These are phyloP conservation scores for Saturnia pavonia DNA, from an alignment of 2,888 invertebrate genomes.

Conservation along the genomic window DNA sequence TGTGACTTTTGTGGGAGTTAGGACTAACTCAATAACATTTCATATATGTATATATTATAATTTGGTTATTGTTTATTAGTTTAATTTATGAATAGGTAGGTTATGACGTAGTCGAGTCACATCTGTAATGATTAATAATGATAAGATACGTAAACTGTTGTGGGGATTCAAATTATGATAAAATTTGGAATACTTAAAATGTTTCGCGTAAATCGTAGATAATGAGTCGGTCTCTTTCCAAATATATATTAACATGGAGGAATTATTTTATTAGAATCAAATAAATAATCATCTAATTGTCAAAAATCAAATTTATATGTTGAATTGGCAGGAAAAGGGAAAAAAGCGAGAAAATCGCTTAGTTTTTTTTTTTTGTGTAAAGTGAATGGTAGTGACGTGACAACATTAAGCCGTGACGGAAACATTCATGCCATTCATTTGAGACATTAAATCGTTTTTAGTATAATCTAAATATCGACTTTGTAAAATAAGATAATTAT, in stretches of 20 bases:
- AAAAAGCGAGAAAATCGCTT: no score
- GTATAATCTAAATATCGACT: background rate
- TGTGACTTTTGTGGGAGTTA: background rate
- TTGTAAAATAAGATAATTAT: no score
- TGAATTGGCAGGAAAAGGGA: background rate
- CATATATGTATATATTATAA: slow-evolving; percentile 57
- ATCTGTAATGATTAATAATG: slow-evolving; percentile 16
- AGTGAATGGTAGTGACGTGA: no score
- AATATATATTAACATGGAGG: background rate
- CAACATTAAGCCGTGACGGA: no score
- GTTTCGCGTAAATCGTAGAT: background rate
- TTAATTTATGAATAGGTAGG: slow-evolving; percentile 61
- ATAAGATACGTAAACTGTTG: background rate
- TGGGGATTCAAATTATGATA: background rate
- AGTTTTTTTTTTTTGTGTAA: no score
- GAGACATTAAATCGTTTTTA: background rate
- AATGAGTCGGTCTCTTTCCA: background rate
- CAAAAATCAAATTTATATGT: background rate
- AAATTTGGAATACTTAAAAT: background rate
- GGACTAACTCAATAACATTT: slow-evolving; percentile 61
- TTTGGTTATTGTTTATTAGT: slow-evolving; percentile 64
- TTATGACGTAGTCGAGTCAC: slow-evolving; percentile 35
- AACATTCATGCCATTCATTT: background rate
- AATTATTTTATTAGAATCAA: background rate
- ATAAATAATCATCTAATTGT: no score